These are phyloP conservation scores for Acanthisitta chloris DNA, from an alignment of 2,113 vertebrate genomes.

Conservation along the genomic window DNA sequence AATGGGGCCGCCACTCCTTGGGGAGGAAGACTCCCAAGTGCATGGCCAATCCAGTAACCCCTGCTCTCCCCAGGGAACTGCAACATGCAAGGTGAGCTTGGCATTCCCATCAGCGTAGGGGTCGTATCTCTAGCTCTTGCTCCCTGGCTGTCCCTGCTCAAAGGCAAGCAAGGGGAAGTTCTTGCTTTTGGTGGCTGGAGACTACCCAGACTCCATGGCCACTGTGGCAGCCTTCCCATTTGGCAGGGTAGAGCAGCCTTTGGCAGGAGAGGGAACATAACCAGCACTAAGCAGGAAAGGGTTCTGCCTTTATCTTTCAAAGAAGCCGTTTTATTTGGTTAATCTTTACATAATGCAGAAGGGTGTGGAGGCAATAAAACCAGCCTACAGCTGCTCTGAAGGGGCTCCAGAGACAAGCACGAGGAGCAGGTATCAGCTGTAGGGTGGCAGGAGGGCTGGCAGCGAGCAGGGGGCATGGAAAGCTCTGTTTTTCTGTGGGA, in stretches of 20 bases:
- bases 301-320: background rate
- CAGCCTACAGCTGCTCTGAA: background rate
- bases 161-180: background rate
- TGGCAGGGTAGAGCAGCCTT: background rate
- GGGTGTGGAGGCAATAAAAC: background rate
- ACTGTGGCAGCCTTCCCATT: rapidly evolving
- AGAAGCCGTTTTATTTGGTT: background rate
- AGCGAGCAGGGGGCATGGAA: rapidly evolving
- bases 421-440: rapidly evolving
- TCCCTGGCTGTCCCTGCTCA: background rate
- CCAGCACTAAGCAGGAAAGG: background rate
- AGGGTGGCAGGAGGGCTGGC: background rate
- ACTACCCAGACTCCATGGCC: rapidly evolving
- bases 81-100: background rate
- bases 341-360: background rate
- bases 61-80: background rate
- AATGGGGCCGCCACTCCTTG: background rate
- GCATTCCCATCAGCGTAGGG: rapidly evolving
- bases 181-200: background rate
- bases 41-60: background rate
- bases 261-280: background rate
- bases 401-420: background rate
- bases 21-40: rapidly evolving
- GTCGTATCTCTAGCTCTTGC: no score
- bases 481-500: background rate